A percentile compares a stretch with the other conserved stretches of the same genome.
Evolutionary conservation across 2,113 vertebrate genomes (phyloP).

Genomic region (Notarius lentiginosus): DNA sequence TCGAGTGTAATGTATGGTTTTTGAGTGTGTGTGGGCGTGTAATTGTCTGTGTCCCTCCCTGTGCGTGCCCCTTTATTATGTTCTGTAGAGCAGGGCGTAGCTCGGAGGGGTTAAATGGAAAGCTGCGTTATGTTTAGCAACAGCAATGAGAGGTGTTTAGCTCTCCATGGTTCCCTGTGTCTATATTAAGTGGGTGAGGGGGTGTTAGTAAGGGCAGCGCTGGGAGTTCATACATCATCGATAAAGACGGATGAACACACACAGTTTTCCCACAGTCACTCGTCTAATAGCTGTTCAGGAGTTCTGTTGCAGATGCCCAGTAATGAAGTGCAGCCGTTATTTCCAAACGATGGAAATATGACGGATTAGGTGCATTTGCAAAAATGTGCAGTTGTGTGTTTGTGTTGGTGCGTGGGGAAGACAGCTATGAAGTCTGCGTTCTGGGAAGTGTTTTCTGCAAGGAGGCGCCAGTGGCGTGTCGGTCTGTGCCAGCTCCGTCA

Average conservation of each 20-base stretch:
- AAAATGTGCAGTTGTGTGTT: background rate
- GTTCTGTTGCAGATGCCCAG: background rate
- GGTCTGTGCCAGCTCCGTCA: slow-evolving; percentile 9
- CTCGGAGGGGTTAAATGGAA: slow-evolving; percentile 50
- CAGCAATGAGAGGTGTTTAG: slow-evolving; percentile 48
- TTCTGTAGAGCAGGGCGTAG: slow-evolving; percentile 48
- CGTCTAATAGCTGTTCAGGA: slow-evolving; percentile 18
- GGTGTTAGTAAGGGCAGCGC: background rate
- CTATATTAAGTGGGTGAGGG: slow-evolving; percentile 28
- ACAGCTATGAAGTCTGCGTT: background rate
- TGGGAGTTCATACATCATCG: slow-evolving; percentile 41
- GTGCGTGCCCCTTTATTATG: slow-evolving; percentile 57
- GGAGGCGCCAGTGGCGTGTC: slow-evolving; percentile 35
- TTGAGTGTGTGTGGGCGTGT: background rate
- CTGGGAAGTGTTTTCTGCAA: slow-evolving; percentile 7
- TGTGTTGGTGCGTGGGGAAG: background rate
- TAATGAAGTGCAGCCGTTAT: background rate
- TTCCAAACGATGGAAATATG: background rate
- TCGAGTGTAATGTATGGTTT: background rate
- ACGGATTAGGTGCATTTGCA: background rate
- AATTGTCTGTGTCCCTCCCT: background rate
- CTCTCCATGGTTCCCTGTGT: slow-evolving; percentile 10
- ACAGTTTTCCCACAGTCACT: slow-evolving; percentile 28
- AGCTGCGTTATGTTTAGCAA: slow-evolving; percentile 63
- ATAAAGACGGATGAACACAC: slow-evolving; percentile 22